Conservation (phyloP, 2,888 invertebrate species). For the Perizoma affinitatum region DNA sequence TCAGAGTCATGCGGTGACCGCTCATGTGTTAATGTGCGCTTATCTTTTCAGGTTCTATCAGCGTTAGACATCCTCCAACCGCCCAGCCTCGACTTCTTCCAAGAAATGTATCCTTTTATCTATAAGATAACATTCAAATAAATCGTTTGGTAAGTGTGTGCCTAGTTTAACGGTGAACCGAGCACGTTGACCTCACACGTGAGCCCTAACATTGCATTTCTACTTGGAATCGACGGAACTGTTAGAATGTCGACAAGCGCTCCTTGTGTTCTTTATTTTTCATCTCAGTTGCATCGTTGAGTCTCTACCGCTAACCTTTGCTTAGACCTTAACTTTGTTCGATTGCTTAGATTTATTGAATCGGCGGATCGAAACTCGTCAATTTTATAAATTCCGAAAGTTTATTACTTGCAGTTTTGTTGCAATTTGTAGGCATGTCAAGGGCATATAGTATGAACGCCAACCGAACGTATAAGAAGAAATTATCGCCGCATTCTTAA, state of each 20-base stretch:
- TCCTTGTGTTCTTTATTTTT: constrained; percentile 44
- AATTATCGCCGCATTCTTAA: constrained; percentile 21
- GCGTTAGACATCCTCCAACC: constrained; percentile 99
- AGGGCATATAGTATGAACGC: constrained; percentile 22
- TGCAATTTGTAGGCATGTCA: constrained; percentile 30
- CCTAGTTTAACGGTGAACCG: constrained; percentile 52
- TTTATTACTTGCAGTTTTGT: no score
- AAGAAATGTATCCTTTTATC: constrained; percentile 98
- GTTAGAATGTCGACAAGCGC: constrained; percentile 43
- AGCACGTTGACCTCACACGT: constrained; percentile 55
- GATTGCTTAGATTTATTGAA: no score
- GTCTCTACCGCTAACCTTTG: no score
- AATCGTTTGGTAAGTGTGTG: constrained; percentile 46
- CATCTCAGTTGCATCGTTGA: constrained; percentile 30
- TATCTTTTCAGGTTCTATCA: constrained; percentile 94
- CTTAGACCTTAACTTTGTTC: no score
- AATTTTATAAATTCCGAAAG: no score
- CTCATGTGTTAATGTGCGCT: constrained; percentile 27
- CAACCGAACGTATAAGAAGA: constrained; percentile 12
- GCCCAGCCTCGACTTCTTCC: constrained; percentile 99
- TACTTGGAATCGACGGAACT: constrained; percentile 48
- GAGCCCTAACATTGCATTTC: constrained; percentile 52
- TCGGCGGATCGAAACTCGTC: no score
- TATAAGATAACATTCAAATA: constrained; percentile 43
- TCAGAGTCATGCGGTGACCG: constrained; percentile 32